phyloP scores from a whole-genome alignment of 2,113 vertebrate species.

The Eclectus roratus region DNA sequence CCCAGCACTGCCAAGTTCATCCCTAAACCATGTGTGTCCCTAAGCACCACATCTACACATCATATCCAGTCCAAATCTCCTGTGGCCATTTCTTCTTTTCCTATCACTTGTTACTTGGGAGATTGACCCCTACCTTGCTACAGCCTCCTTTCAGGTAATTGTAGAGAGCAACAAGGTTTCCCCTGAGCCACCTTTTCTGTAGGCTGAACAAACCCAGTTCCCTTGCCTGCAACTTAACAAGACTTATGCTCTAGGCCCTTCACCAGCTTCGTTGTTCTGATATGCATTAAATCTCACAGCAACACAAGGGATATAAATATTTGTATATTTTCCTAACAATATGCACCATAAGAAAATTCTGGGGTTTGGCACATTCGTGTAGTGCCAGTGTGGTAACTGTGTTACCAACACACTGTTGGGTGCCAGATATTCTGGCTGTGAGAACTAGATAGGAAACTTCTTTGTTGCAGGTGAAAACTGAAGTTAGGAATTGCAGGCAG shows the following conservation, averaged over 20 bases:
- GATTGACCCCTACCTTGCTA: fast-evolving
- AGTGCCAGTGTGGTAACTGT: not conserved
- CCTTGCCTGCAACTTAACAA: not conserved
- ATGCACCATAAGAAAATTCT: not conserved
- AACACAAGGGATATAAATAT: not conserved
- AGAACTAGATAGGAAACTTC: not conserved
- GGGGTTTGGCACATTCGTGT: not conserved
- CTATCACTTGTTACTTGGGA: not conserved
- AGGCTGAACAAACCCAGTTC: not conserved
- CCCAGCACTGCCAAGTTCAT: not conserved
- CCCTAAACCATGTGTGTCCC: not conserved
- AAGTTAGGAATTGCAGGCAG: not conserved
- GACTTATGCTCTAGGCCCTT: not conserved
- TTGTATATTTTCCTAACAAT: not conserved
- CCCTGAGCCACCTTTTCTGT: not conserved
- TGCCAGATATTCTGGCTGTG: not conserved
- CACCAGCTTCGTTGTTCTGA: not conserved
- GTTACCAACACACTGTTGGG: no score
- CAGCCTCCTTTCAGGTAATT: not conserved
- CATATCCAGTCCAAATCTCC: not conserved
- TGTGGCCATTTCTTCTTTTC: not conserved
- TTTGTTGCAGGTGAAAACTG: not conserved
- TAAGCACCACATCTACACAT: no score
- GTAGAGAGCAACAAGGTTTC: not conserved
- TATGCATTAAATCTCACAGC: not conserved